Percentiles rank a stretch among this genome's conserved stretches.
Conservation (phyloP, 2,888 invertebrate species). For the Tachina grossa region DNA sequence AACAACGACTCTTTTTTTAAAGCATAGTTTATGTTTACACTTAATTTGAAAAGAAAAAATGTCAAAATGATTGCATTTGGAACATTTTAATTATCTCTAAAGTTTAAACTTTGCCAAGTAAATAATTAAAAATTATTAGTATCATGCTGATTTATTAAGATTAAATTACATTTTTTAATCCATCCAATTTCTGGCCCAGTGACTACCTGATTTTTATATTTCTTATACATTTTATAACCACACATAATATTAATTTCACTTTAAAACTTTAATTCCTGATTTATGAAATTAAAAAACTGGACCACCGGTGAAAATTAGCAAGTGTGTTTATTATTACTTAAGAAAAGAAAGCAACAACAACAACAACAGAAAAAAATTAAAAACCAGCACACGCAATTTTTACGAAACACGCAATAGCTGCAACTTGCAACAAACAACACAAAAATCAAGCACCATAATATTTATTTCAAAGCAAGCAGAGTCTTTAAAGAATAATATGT, state of each 20-base stretch:
- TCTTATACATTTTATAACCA: not conserved
- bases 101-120: not conserved
- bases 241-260: slow-evolving; percentile 28
- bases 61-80: no score
- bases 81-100: not conserved
- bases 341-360: not conserved
- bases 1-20: no score
- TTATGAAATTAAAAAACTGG: slow-evolving; percentile 20
- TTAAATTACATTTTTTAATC: slow-evolving; percentile 19
- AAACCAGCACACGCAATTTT: slow-evolving; percentile 20
- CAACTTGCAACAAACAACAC: not conserved
- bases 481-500: not conserved
- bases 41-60: no score
- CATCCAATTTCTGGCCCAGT: slow-evolving; percentile 21
- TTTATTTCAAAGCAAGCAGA: not conserved
- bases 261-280: slow-evolving; percentile 5
- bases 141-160: slow-evolving; percentile 9
- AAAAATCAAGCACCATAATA: slow-evolving; percentile 11
- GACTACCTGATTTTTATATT: slow-evolving; percentile 8
- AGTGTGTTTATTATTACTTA: not conserved
- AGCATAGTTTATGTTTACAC: no score
- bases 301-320: slow-evolving; percentile 33
- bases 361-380: not conserved
- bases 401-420: slow-evolving; percentile 46
- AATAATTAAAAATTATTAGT: not conserved